Base-by-base conservation (phyloP, 2,113 vertebrate genomes). In the Myiagra hebetior region DNA sequence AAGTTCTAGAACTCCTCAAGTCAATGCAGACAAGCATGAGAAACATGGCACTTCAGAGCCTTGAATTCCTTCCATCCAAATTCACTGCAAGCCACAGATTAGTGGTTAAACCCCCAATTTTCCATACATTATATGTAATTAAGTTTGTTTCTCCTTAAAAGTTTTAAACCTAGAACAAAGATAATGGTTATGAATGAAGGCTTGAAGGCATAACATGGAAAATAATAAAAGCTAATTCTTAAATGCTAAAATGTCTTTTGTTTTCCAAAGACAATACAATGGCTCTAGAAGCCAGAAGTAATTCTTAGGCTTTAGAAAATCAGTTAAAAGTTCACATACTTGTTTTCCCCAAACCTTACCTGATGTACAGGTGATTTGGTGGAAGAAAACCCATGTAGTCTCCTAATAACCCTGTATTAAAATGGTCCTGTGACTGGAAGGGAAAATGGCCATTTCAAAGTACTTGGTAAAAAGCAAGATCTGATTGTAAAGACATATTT, bases 121-220 rank as follows among this genome's bases (percentile, higher is more conserved):
- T 95, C 81, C 81, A 85, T 67, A 84, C 4, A 5, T 52, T 95
- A 10, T 69, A 42, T 76, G 31, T 86, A 97, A 93, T 96, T 96
- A 93, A 56, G 20, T 91, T 95, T 93, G 67, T 93, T 97, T 93
- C 73, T 64, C 31, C 67, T 94, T 92, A 91, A 91, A 95, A 95
- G 18, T 68, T 97, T 96, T 95, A 96, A 93, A 95, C 37, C 56
- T 95, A 91, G 77, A 96, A 91, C 33, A 72, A 91, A 94, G 76
- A 87, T 95, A 93, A 94, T 95, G 50, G 31, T 95, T 92, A 70
- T 83, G 62, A 96, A 87, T 95, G 94, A 96, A 96, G 59, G 88
- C 79, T 91, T 96, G 89, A 87, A 96, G 91, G 44, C 72, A 92
- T 16, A 92, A 30, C 47, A 85, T 42, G 91, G n/a, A 91, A 96